These are phyloP conservation scores for Forbesichthys agassizii DNA, from an alignment of 2,113 vertebrate species.

Conservation along the genomic window DNA sequence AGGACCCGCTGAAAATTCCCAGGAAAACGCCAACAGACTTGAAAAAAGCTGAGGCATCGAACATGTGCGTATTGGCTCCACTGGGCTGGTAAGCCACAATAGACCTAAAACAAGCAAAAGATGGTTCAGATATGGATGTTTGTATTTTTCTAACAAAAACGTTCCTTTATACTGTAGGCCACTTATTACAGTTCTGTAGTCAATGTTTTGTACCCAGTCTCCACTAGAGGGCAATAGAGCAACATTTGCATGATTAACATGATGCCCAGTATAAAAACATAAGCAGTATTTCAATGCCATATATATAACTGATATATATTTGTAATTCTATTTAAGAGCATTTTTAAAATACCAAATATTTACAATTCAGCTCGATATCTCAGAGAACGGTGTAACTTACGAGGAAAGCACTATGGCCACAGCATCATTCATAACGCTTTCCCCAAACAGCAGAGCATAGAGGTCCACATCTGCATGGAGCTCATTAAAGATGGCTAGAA, in stretches of 20 bases:
- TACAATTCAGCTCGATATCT: neutral
- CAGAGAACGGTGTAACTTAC: constrained; percentile 77
- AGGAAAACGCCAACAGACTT: constrained; percentile 96
- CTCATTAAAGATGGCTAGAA: constrained; percentile 97
- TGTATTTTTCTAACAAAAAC: neutral
- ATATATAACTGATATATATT: neutral
- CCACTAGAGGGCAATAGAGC: constrained; percentile 61
- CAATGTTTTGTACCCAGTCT: neutral
- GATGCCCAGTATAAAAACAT: constrained; percentile 12
- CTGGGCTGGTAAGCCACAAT: constrained; percentile 95
- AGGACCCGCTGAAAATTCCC: constrained; percentile 98
- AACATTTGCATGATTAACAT: constrained; percentile 1
- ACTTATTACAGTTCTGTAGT: neutral
- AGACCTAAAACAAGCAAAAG: constrained; percentile 75
- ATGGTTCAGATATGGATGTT: neutral
- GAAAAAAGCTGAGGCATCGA: constrained; percentile 95
- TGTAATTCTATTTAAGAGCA: too few species aligned
- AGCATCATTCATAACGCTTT: constrained; percentile 96
- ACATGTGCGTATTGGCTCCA: constrained; percentile 90
- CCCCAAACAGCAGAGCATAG: constrained; percentile 97
- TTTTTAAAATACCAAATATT: neutral
- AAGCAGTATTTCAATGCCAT: constrained; percentile 29
- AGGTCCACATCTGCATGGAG: constrained; percentile 95
- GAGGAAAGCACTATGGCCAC: constrained; percentile 96
- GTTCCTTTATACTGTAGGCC: neutral